phyloP scores from a whole-genome alignment of 2,113 vertebrate genomes.

The Trochalopteron elliotii region DNA sequence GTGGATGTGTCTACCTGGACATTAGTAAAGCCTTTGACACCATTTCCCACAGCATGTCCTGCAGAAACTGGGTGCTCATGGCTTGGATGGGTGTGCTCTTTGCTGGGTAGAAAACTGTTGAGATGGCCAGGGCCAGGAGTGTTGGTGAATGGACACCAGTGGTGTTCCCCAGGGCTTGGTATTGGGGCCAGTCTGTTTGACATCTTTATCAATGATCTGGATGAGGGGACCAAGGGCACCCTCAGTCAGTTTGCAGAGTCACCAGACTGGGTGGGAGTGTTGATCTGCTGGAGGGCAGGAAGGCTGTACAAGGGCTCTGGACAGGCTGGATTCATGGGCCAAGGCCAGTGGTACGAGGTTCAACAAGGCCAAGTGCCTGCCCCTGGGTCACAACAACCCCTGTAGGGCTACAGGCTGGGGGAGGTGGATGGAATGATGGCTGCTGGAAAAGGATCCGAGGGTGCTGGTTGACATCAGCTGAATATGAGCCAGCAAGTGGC shows the following conservation, averaged over 20 bases:
- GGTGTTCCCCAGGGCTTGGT: neutral
- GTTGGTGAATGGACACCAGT: neutral
- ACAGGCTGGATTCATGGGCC: neutral
- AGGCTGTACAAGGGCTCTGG: neutral
- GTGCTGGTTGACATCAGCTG: neutral
- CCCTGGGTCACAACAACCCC: neutral
- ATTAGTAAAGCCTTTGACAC: neutral
- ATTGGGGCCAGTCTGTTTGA: neutral
- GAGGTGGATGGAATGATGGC: neutral
- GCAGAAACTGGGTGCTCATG: neutral
- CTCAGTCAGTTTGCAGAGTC: neutral
- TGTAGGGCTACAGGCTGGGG: neutral
- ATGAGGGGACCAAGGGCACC: fast-evolving
- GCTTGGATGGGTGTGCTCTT: neutral
- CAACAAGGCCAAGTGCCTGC: neutral
- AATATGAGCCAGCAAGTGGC: fast-evolving
- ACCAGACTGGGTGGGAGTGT: no score
- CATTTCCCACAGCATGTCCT: neutral
- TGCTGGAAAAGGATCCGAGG: fast-evolving
- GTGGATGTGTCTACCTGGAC: neutral
- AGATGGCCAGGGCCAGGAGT: fast-evolving
- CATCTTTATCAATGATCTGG: neutral
- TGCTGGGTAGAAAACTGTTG: fast-evolving
- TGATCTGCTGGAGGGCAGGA: neutral
- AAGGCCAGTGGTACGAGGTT: fast-evolving